These are phyloP conservation scores for Itoplectis maculator DNA, from an alignment of 2,888 invertebrate genomes.

Conservation along the genomic window DNA sequence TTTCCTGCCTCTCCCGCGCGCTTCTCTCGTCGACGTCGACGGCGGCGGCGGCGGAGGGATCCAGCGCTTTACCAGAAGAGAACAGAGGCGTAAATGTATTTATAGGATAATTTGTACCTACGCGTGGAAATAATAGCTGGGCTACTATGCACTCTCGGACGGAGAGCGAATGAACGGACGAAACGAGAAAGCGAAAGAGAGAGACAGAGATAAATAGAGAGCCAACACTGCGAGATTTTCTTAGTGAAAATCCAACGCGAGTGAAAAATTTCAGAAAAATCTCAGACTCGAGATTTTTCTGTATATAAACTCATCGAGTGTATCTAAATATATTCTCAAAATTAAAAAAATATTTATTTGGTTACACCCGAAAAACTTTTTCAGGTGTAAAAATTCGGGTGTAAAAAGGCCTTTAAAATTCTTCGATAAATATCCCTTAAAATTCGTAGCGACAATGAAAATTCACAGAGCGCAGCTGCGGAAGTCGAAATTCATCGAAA, in stretches of 20 bases:
- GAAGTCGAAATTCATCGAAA: no score
- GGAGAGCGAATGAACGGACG: conserved; percentile 44
- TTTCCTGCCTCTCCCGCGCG: conserved; percentile 2
- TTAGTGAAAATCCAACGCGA: conserved; percentile 25
- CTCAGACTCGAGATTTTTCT: no score
- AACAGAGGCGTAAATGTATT: conserved; percentile 44
- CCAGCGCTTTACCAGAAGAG: neutral
- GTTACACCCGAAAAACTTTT: no score
- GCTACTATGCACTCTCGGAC: conserved; percentile 57
- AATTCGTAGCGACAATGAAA: neutral
- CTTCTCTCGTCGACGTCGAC: no score
- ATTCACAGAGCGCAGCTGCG: neutral
- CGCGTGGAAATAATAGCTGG: conserved; percentile 68
- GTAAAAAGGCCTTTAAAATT: no score
- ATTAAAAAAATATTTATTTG: no score
- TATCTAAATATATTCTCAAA: no score
- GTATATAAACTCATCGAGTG: no score
- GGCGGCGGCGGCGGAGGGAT: neutral
- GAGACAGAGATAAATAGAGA: no score
- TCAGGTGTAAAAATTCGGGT: no score
- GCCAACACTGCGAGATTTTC: neutral
- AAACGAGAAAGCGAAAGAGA: neutral
- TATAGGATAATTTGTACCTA: conserved; percentile 48
- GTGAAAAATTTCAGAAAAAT: conserved; percentile 24
- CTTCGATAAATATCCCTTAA: neutral